phyloP scores from a whole-genome alignment of 2,888 invertebrate genomes.

The Platerodrilus igneus region DNA sequence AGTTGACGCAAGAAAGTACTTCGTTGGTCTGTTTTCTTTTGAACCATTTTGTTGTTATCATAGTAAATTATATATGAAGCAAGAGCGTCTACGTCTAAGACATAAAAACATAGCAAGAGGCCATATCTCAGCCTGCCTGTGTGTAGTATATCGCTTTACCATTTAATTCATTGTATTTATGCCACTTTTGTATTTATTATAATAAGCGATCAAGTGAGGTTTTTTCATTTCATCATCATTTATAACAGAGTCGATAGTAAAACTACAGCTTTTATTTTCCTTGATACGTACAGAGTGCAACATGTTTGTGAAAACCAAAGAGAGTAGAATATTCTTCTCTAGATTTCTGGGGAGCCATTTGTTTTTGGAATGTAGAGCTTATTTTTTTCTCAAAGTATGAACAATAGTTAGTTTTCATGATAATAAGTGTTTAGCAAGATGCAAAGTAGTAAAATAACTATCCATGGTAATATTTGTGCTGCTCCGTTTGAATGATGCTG shows the following conservation, averaged over 20 bases:
- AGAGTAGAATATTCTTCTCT: slow-evolving; percentile 11
- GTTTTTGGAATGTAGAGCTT: too few species aligned
- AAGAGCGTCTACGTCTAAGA: not conserved
- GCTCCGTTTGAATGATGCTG: slow-evolving; percentile 28
- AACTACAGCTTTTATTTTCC: not conserved
- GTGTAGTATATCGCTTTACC: not conserved
- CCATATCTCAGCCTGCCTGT: not conserved
- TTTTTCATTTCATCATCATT: not conserved
- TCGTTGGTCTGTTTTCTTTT: too few species aligned
- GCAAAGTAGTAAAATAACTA: slow-evolving; percentile 30
- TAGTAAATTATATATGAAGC: not conserved
- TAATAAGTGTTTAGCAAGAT: slow-evolving; percentile 24
- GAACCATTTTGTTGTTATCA: too few species aligned
- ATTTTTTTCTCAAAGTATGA: slow-evolving; percentile 20
- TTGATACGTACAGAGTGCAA: too few species aligned
- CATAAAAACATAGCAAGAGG: not conserved
- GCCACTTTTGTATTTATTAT: slow-evolving; percentile 3
- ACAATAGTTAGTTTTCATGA: slow-evolving; percentile 21
- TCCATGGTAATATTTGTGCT: slow-evolving; percentile 31
- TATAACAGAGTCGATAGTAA: not conserved
- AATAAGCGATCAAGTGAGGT: not conserved
- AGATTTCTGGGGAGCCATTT: slow-evolving; percentile 20
- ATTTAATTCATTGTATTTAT: slow-evolving; percentile 1
- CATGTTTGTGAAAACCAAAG: too few species aligned
- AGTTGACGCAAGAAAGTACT: too few species aligned